Base-by-base conservation (phyloP, 2,888 invertebrate genomes). In the Thereva nobilitata region DNA sequence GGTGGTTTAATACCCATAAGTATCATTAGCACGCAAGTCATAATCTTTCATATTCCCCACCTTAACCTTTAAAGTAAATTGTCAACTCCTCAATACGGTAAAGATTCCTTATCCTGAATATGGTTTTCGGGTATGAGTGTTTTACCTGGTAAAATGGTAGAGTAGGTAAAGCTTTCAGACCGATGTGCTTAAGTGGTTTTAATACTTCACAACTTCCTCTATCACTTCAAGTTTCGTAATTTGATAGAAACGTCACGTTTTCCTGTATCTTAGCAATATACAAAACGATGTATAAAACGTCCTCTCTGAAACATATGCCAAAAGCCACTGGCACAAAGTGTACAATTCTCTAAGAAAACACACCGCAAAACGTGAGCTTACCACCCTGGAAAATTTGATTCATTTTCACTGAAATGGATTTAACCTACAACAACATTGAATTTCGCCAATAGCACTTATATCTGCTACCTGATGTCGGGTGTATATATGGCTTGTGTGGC, bases 201-300 rank as follows among this genome's bases (percentile, higher is more conserved):
- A 61, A 61, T 61, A 61, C 61, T 61, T 61, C 61, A 50, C 50
- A 61, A 61, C 45, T 61, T 50, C 61, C n/a, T 61, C 41, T 61
- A 61, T 61, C 50, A 50, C 50, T 23, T 61, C 61, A 61, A 61
- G 61, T 61, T 59, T 61, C 50, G 61, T 61, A 61, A 61, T 61
- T 61, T 50, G 61, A 61, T 40, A 50, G 61, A 50, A 61, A 41
- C 50, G 50, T 61, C 61, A 61, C 61, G 61, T 61, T 61, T 41
- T 23, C 61, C 40, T 23, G 41, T 50, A 61, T 61, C 34, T 23
- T 40, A 50, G 8, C 49, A 5, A 50, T 40, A n/a, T 61, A 61
- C 50, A 34, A 23, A 10, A 23, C 23, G 23, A 23, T 23, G 23
- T 34, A 23, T 7, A 12, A 37, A n/a, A 34, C n/a, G 37, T 42